Conservation (phyloP, 1,140 invertebrate genomes). For the Teleopsis dalmanni region DNA sequence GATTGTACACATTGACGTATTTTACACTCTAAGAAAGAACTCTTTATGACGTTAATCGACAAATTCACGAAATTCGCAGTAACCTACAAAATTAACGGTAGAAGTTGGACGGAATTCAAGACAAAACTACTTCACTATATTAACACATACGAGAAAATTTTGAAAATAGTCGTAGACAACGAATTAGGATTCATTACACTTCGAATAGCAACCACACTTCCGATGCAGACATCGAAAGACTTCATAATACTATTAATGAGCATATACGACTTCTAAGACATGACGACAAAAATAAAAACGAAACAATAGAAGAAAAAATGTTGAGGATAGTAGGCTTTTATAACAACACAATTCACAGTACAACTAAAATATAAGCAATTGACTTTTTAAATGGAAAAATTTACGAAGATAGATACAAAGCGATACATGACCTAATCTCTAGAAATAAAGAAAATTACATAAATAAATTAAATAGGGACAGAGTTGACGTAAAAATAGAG, state of each 20-base stretch:
- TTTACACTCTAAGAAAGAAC: too few species aligned
- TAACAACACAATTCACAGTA: constrained; percentile 8
- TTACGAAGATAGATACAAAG: neutral
- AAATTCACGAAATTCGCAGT: neutral
- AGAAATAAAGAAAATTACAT: neutral
- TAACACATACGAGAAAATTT: too few species aligned
- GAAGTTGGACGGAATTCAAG: neutral
- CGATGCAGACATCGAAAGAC: constrained; percentile 4
- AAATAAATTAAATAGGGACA: neutral
- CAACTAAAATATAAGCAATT: neutral
- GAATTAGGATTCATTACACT: constrained; percentile 3
- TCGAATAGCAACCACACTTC: constrained; percentile 6
- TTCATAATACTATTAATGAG: constrained; percentile 8
- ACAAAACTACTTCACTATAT: neutral
- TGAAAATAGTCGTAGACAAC: neutral
- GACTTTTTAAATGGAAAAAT: neutral
- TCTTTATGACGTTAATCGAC: neutral
- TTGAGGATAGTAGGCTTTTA: constrained; percentile 5
- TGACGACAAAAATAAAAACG: neutral
- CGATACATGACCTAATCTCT: neutral
- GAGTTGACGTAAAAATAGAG: neutral
- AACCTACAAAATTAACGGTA: neutral
- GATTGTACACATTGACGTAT: constrained; percentile 7
- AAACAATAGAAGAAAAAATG: constrained; percentile 6
- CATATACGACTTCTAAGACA: constrained; percentile 5